These are phyloP conservation scores for Morpho achilles DNA, from an alignment of 2,888 invertebrate genomes.

Conservation along the genomic window DNA sequence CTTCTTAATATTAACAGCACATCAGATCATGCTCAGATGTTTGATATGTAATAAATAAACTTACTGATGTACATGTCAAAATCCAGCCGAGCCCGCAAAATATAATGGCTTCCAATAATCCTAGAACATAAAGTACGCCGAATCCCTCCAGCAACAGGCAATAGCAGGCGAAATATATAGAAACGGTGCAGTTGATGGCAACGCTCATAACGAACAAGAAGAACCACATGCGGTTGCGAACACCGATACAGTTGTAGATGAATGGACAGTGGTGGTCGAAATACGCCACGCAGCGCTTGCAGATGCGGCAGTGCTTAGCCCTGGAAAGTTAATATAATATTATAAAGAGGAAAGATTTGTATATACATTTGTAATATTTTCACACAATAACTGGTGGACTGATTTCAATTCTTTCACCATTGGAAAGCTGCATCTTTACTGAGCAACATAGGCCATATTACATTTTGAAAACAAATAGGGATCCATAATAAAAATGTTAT, in stretches of 20 bases:
- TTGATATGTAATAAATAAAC: conserved; percentile 34
- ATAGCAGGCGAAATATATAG: conserved; percentile 92
- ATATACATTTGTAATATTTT: too few species aligned
- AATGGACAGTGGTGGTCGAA: conserved; percentile 98
- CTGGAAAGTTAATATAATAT: conserved; percentile 35
- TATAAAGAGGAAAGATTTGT: too few species aligned
- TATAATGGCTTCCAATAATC: conserved; percentile 88
- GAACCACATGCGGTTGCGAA: conserved; percentile 96
- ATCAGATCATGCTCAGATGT: too few species aligned
- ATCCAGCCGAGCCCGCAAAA: conserved; percentile 94
- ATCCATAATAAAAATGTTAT: too few species aligned
- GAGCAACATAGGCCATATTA: too few species aligned
- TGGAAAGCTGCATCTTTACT: too few species aligned
- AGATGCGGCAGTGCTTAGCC: conserved; percentile 95
- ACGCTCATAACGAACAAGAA: conserved; percentile 93
- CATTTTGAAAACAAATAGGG: too few species aligned
- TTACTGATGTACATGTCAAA: conserved; percentile 91
- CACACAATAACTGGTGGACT: too few species aligned
- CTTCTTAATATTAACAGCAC: too few species aligned
- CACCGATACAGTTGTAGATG: conserved; percentile 96
- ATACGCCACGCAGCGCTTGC: conserved; percentile 92
- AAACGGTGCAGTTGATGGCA: conserved; percentile 91
- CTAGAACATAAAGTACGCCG: conserved; percentile 90
- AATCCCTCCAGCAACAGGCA: conserved; percentile 92
- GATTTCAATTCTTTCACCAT: too few species aligned